phyloP scores from a whole-genome alignment of 92 coral and sea anemone genomes.

The Isaurus tuberculatus region DNA sequence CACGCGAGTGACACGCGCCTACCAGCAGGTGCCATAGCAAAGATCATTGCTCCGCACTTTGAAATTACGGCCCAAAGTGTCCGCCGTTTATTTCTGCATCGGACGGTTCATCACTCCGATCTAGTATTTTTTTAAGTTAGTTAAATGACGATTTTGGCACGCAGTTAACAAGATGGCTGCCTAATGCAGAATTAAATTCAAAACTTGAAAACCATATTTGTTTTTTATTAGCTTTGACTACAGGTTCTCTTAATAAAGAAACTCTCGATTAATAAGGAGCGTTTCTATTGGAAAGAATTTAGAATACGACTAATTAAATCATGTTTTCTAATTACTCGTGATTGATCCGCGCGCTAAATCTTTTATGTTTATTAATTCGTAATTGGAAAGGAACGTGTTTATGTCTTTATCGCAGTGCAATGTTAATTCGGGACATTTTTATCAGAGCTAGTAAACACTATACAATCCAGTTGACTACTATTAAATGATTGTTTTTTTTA shows the following conservation, averaged over 20 bases:
- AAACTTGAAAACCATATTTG: constrained; percentile 76
- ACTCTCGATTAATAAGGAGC: constrained; percentile 73
- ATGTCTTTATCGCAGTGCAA: constrained; percentile 68
- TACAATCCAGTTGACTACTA: constrained; percentile 15
- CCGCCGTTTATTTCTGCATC: constrained; percentile 51
- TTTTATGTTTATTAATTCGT: constrained; percentile 79
- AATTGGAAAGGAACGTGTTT: constrained; percentile 82
- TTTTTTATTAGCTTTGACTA: constrained; percentile 80
- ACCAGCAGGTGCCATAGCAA: constrained; percentile 79
- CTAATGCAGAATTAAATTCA: constrained; percentile 78
- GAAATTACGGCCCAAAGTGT: constrained; percentile 48
- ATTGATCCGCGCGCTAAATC: constrained; percentile 95
- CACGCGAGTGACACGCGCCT: constrained; percentile 98
- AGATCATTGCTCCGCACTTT: constrained; percentile 47
- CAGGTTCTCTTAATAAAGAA: constrained; percentile 79
- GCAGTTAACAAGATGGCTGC: constrained; percentile 81
- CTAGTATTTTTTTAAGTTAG: background rate
- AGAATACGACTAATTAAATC: constrained; percentile 93
- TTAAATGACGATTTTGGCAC: background rate
- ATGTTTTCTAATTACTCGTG: constrained; percentile 88
- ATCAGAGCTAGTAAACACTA: constrained; percentile 69
- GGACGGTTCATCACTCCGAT: constrained; percentile 21
- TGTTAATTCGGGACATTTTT: constrained; percentile 78
- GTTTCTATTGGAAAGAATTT: constrained; percentile 86
- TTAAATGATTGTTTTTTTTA: constrained; percentile 32